Base-by-base conservation (phyloP, 2,113 vertebrate species). In the Eclectus roratus region DNA sequence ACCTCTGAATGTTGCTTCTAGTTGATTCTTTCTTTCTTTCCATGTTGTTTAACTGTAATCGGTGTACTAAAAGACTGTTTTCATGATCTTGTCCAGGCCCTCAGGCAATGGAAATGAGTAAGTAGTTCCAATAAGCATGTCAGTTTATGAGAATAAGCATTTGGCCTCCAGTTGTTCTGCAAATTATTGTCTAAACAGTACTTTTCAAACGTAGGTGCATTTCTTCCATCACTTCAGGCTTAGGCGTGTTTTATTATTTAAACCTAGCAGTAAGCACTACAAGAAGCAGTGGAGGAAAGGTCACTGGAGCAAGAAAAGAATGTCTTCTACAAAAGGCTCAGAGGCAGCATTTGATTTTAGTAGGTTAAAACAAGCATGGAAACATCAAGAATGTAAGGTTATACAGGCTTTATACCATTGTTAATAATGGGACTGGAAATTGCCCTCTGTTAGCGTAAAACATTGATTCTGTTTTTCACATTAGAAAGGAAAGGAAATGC, bases 351-450 rank as follows among this genome's bases (percentile, higher is more conserved):
- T 69, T 92, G 55, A 49, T 66, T 92, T 90, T 35, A 76, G 49
- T 27, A 50, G 7, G n/a, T 33, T 61, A 66, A 80, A 29, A 50
- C 6, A 76, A 15, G 68, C 37, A 14, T 28, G 43, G 47, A 87
- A 83, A 37, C 52, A 69, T 70, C 27, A 80, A 86, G 85, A 85
- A 88, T 90, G 90, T 80, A 96, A 94, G 25, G 17, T 89, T 83
- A 79, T 56, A 37, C 9, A 13, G 39, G 14, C 33, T 83, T 84
- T 85, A 41, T 68, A 41, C 27, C 4, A 23, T 15, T 79, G 35
- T 41, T 89, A 56, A 31, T 81, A 72, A n/a, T 21, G 58, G 47
- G 35, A 60, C 70, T 80, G 52, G 56, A 66, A 88, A 29, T 52
- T 86, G 41, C 16, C 29, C 37, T 94, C 61, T 73, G 49, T 49